Percentiles rank a stretch among this genome's conserved stretches.
Evolutionary conservation across 2,888 invertebrate genomes (phyloP).

Genomic region (Cactoblastis cactorum): DNA sequence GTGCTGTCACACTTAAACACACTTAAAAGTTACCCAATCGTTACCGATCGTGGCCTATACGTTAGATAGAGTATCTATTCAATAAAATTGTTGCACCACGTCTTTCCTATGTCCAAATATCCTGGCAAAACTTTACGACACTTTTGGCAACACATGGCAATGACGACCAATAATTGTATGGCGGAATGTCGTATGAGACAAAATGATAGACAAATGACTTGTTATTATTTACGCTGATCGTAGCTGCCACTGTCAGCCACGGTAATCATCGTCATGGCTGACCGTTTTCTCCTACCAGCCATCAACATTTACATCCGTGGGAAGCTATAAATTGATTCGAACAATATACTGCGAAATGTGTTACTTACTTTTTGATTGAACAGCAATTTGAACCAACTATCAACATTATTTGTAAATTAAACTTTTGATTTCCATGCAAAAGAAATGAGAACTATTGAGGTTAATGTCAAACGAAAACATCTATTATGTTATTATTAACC

Average conservation of each 20-base stretch:
- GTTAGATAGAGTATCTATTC: not conserved
- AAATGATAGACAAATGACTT: constrained; percentile 40
- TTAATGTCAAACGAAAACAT: constrained; percentile 1
- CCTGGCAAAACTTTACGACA: constrained; percentile 14
- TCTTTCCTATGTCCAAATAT: constrained; percentile 18
- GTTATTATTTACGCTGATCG: constrained; percentile 58
- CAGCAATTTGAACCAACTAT: not conserved
- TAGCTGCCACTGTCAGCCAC: constrained; percentile 27
- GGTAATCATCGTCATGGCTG: constrained; percentile 61
- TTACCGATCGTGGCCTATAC: not conserved
- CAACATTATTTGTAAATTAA: not conserved
- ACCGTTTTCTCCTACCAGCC: constrained; percentile 51
- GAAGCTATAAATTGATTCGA: constrained; percentile 44
- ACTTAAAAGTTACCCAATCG: not conserved
- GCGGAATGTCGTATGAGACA: constrained; percentile 17
- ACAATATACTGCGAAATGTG: constrained; percentile 24
- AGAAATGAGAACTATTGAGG: constrained; percentile 2
- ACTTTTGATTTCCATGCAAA: not conserved
- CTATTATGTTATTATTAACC: not conserved
- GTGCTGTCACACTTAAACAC: not conserved
- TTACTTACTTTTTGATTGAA: constrained; percentile 25
- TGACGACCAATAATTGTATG: constrained; percentile 18
- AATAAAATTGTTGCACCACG: not conserved
- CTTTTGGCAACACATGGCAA: not conserved
- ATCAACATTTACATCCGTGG: constrained; percentile 54